Percentiles rank a stretch among this genome's conserved stretches.
Conservation (phyloP, 2,113 vertebrate species). For the Dasypus novemcinctus region DNA sequence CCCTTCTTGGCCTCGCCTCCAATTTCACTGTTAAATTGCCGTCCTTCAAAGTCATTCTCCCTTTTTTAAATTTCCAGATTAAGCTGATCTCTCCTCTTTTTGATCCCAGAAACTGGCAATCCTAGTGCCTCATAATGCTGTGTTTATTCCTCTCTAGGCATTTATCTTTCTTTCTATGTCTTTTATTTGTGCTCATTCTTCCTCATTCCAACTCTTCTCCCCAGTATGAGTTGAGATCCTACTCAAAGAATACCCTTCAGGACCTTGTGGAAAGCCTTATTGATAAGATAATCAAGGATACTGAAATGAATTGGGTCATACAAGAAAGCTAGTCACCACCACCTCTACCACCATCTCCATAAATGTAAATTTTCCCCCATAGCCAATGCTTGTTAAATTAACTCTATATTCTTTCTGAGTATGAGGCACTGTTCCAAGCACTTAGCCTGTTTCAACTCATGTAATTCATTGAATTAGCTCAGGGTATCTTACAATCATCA, state of each 20-base stretch:
- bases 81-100: not conserved
- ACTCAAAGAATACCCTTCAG: not conserved
- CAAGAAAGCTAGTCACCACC: not conserved
- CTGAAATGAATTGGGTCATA: not conserved
- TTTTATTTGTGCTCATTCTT: slow-evolving; percentile 10
- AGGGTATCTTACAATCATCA: not conserved
- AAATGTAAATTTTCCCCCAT: not conserved
- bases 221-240: not conserved
- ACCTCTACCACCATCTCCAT: not conserved
- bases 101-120: not conserved
- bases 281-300: not conserved
- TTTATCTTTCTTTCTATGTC: not conserved
- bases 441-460: not conserved
- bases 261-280: not conserved
- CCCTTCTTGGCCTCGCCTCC: not conserved
- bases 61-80: not conserved
- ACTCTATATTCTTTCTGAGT: not conserved
- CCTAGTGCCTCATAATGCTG: not conserved
- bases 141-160: not conserved
- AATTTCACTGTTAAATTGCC: not conserved
- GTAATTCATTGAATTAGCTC: not conserved
- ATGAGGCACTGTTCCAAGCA: not conserved
- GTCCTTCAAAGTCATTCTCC: not conserved
- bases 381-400: not conserved
- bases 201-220: not conserved